Evolutionary conservation across 2,113 vertebrate species (phyloP), one percentile per base, ranked within the genome.

Genomic region (Anoplopoma fimbria): DNA sequence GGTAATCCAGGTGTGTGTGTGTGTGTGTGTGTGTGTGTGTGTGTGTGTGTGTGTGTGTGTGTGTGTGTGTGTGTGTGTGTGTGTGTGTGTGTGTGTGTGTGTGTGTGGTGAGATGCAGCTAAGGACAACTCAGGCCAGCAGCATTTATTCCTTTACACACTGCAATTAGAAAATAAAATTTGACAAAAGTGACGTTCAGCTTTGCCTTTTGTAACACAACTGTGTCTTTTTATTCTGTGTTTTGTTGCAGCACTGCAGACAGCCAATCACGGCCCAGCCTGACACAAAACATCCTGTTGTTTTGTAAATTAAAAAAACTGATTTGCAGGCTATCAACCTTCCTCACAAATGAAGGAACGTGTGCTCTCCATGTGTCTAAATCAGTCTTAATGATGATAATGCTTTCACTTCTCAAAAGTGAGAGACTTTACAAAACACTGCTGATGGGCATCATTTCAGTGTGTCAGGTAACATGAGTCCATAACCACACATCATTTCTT

Each of bases 1-100:
- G 75, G 57, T 72, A 68, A 74, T 53, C 69, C 87, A 83, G 64
- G 77, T 86, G 38, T 79, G 67, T 15, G 15, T 51, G 53, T 47
- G 61, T 38, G 42, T 42, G 76, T 75, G 42, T 33, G 58, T 34
- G 60, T 34, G 29, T 33, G 58, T 31, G 58, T 34, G 36, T 36
- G 75, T 75, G 40, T 25, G 53, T 27, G 55, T 27, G n/a, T 25
- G 55, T 27, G 55, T 34, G 36, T 36, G 75, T 75, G 40, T 14
- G 55, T 29, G 57, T 29, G 12, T 14, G 57, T 29, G 27, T 29
- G 38, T n/a, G 75, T 70, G 40, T 25, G n/a, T 14, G 77, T 86
- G 42, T 81, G 64, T 8, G 14, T 34, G 53, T 38, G 60, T 29
- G 38, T 15, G 76, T 61, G 42, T 8, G 51, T 25, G 51, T n/a